phyloP scores from a whole-genome alignment of 2,888 invertebrate species.

The Amiota communis region DNA sequence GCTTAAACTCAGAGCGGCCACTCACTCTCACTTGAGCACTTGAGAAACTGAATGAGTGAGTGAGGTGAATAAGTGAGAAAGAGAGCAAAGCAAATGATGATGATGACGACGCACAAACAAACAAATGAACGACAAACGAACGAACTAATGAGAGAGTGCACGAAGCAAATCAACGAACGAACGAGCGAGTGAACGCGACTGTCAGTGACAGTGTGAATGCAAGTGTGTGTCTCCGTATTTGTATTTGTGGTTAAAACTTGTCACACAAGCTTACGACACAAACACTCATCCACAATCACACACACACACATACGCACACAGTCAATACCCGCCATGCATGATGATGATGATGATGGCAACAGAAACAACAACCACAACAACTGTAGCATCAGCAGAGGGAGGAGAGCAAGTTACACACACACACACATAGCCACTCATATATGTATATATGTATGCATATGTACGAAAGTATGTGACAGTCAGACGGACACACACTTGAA shows the following conservation, averaged over 20 bases:
- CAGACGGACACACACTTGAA: slow-evolving; percentile 47
- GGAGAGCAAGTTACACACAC: slow-evolving; percentile 32
- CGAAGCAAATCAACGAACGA: neutral
- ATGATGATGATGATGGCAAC: too few species aligned
- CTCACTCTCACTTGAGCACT: neutral
- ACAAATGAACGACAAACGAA: too few species aligned
- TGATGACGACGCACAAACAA: too few species aligned
- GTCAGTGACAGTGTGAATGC: neutral
- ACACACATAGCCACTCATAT: slow-evolving; percentile 31
- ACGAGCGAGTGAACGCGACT: neutral
- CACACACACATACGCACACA: slow-evolving; percentile 33
- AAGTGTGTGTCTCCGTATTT: neutral
- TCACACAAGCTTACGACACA: slow-evolving; percentile 56
- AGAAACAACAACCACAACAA: too few species aligned
- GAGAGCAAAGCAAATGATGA: too few species aligned
- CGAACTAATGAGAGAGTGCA: slow-evolving; percentile 1
- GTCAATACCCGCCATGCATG: neutral
- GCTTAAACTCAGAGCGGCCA: too few species aligned
- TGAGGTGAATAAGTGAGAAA: slow-evolving; percentile 3
- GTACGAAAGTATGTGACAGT: slow-evolving; percentile 16
- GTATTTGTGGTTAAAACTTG: slow-evolving; percentile 53
- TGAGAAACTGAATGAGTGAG: neutral
- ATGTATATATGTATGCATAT: neutral
- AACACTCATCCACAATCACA: slow-evolving; percentile 25
- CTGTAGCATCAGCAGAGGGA: slow-evolving; percentile 21